phyloP scores from a whole-genome alignment of 2,888 invertebrate genomes.

The Adela reaumurella region DNA sequence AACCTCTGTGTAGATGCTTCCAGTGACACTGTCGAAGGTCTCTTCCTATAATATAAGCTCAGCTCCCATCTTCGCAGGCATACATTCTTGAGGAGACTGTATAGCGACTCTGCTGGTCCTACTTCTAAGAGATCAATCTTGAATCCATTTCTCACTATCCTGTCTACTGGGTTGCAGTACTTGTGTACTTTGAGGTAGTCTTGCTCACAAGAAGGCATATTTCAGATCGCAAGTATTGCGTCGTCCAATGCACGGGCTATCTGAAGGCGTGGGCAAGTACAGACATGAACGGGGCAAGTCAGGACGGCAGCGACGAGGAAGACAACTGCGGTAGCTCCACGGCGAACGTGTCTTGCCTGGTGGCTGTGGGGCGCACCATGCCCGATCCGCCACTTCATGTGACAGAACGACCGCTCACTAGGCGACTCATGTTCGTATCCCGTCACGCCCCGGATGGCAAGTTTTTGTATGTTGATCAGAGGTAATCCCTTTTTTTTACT shows the following conservation, averaged over 20 bases:
- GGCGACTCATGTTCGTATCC: constrained; percentile 74
- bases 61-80: too few species aligned
- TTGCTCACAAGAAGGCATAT: too few species aligned
- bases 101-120: too few species aligned
- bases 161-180: too few species aligned
- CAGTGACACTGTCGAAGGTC: too few species aligned
- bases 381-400: constrained; percentile 50
- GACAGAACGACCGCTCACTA: constrained; percentile 41
- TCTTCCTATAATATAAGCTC: too few species aligned
- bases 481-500: too few species aligned
- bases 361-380: constrained; percentile 79
- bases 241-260: constrained; percentile 91
- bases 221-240: constrained; percentile 76
- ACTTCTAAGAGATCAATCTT: too few species aligned
- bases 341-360: constrained; percentile 74
- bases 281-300: constrained; percentile 67
- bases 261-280: constrained; percentile 88
- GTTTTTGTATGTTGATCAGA: constrained; percentile 89
- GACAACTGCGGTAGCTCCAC: constrained; percentile 52
- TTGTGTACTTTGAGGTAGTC: too few species aligned
- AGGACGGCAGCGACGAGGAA: constrained; percentile 63
- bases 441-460: constrained; percentile 88
- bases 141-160: too few species aligned
- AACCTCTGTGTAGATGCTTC: too few species aligned
- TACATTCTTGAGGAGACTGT: too few species aligned